Conservation (phyloP, 2,113 vertebrate genomes). For the Nothobranchius kuhntae region DNA sequence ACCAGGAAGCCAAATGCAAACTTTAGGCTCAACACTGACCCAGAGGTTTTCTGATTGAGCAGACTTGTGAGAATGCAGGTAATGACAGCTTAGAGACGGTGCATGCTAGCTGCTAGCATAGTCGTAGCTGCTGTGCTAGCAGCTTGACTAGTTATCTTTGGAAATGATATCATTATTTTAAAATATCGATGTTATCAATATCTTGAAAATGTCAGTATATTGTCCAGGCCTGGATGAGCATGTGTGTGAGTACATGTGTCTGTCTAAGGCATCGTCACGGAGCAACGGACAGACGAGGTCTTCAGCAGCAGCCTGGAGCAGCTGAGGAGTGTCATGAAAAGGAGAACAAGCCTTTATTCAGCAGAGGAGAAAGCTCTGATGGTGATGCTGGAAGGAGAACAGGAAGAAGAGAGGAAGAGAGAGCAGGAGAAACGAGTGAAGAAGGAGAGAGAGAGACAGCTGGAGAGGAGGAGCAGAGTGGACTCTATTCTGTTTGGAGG, state of each 20-base stretch:
- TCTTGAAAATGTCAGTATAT: too few species aligned
- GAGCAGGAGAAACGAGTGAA: constrained; percentile 86
- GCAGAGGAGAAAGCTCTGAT: constrained; percentile 90
- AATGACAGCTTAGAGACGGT: too few species aligned
- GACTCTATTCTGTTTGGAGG: constrained; percentile 90
- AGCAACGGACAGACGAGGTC: constrained; percentile 82
- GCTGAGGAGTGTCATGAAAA: constrained; percentile 82
- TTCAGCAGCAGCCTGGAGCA: constrained; percentile 84
- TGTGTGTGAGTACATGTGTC: background rate
- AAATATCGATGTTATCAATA: too few species aligned
- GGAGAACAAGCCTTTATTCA: constrained; percentile 86
- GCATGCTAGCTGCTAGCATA: too few species aligned
- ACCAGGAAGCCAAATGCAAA: too few species aligned
- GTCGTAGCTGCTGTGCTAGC: too few species aligned
- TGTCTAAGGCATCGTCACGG: constrained; percentile 85
- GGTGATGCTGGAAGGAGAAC: constrained; percentile 95
- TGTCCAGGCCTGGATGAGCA: too few species aligned
- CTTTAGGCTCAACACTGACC: too few species aligned
- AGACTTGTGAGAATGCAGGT: too few species aligned
- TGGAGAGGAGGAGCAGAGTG: constrained; percentile 83
- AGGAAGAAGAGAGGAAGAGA: constrained; percentile 90
- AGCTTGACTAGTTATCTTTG: too few species aligned
- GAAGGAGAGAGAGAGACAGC: constrained; percentile 86
- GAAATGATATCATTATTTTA: too few species aligned
- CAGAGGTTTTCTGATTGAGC: too few species aligned